Evolutionary conservation across 1,140 invertebrate genomes (phyloP), one percentile per base, ranked within the genome.

Genomic region (Drosophila ogumai): DNA sequence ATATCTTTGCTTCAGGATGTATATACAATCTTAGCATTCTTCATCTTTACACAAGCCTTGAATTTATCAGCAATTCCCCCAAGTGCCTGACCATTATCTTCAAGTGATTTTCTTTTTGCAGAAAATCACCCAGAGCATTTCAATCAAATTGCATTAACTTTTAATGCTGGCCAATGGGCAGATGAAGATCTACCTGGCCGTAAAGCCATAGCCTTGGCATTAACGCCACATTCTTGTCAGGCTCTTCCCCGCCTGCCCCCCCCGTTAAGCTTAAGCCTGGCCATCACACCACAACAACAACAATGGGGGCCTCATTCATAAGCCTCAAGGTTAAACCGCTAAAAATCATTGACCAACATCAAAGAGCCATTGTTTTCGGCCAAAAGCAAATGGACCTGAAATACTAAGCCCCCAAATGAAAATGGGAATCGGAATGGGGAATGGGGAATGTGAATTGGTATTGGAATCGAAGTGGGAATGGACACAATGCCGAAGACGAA

Each of bases 301-400:
- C 84, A 84, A 87, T 87, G 80, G 72, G 22, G 10, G 22, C 8
- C 15, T 64, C 85, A 88, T 87, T 87, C 85, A 88, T 87, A 80
- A 84, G 84, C 77, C 73, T 60, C 77, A 88, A 88, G 84, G 84
- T 90, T 90, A 90, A 90, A 69, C 76, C 73, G 81, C 85, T 90
- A 84, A 90, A 88, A 81, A 88, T 88, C 84, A 87, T 87, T 88
- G 84, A 84, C 67, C 85, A 82, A 82, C 84, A 88, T 87, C 80
- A 87, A 88, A 82, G 65, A 75, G 52, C 66, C 80, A 76, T 87
- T 88, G 84, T 82, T 82, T 60, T 65, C 56, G 77, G 60, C 72
- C 81, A 77, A 58, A 38, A 57, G 25, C 71, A 80, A 75, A 71
- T 84, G 81, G 69, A 43, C 54, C 67, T 59, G 69, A 73, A 73